Evolutionary conservation across 2,113 vertebrate species (phyloP).

Genomic region (Zosterops borbonicus): DNA sequence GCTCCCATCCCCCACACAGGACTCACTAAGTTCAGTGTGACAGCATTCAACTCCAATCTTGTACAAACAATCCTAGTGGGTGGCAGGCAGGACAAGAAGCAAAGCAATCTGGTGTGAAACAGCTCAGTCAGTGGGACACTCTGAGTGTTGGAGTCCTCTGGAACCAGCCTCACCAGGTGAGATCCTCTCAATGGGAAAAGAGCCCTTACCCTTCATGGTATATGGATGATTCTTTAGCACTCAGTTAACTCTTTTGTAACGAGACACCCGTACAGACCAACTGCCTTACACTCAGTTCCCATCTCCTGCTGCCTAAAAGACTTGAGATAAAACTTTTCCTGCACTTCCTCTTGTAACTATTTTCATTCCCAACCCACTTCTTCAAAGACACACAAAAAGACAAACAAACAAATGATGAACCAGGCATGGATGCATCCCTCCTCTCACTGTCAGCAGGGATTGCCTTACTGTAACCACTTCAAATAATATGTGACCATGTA

Average conservation of each 20-base stretch:
- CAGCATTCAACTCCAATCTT: not conserved
- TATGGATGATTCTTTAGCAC: not conserved
- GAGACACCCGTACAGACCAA: not conserved
- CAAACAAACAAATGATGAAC: not conserved
- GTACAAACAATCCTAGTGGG: not conserved
- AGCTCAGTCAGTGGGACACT: not conserved
- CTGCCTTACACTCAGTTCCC: not conserved
- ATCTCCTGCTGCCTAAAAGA: not conserved
- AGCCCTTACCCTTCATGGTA: not conserved
- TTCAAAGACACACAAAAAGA: not conserved
- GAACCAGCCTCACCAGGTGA: not conserved
- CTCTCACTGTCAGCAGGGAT: not conserved
- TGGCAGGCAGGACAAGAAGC: not conserved
- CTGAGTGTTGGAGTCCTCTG: not conserved
- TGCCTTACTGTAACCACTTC: slow-evolving; percentile 26
- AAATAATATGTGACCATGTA: not conserved
- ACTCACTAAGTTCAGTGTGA: not conserved
- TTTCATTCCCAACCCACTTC: not conserved
- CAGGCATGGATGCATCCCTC: not conserved
- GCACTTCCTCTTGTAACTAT: not conserved
- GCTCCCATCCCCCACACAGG: not conserved
- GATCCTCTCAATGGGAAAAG: not conserved
- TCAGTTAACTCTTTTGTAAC: not conserved
- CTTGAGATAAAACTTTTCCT: not conserved
- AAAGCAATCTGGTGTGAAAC: not conserved